phyloP scores from a whole-genome alignment of 2,888 invertebrate genomes.

The Phalera bucephala region DNA sequence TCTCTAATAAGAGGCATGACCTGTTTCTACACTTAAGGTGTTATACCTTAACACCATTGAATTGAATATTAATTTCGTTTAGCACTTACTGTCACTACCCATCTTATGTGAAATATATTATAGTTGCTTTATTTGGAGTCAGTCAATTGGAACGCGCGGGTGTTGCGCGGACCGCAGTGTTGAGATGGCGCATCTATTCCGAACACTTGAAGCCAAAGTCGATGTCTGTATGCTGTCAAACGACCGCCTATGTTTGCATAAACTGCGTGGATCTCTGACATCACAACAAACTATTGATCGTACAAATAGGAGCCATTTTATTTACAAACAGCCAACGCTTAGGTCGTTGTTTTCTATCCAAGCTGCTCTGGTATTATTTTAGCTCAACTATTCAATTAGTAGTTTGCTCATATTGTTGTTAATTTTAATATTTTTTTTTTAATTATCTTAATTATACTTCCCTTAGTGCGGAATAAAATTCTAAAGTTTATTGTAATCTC shows the following conservation, averaged over 20 bases:
- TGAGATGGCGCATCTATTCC: conserved; percentile 35
- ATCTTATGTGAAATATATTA: too few species aligned
- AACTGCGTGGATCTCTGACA: conserved; percentile 69
- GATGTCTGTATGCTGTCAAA: conserved; percentile 70
- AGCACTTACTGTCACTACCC: too few species aligned
- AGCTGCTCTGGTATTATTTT: conserved; percentile 79
- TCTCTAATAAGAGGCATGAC: too few species aligned
- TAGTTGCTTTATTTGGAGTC: conserved; percentile 40
- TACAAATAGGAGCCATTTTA: conserved; percentile 77
- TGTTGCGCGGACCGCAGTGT: conserved; percentile 17
- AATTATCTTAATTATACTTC: conserved; percentile 54
- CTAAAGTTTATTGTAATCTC: conserved; percentile 59
- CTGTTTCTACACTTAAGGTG: too few species aligned
- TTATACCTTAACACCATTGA: too few species aligned
- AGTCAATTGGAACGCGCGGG: conserved; percentile 18
- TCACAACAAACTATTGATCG: conserved; percentile 76
- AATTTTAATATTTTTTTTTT: conserved; percentile 63
- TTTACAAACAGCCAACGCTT: conserved; percentile 49
- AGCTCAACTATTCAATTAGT: conserved; percentile 77
- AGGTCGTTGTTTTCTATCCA: conserved; percentile 60
- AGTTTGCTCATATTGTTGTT: conserved; percentile 81
- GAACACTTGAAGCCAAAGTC: conserved; percentile 78
- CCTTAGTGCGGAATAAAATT: conserved; percentile 63
- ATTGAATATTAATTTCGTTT: too few species aligned
- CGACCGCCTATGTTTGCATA: conserved; percentile 60